Evolutionary conservation across 2,888 invertebrate species (phyloP), one percentile per base, ranked within the genome.

Genomic region (Branchellion lobata): DNA sequence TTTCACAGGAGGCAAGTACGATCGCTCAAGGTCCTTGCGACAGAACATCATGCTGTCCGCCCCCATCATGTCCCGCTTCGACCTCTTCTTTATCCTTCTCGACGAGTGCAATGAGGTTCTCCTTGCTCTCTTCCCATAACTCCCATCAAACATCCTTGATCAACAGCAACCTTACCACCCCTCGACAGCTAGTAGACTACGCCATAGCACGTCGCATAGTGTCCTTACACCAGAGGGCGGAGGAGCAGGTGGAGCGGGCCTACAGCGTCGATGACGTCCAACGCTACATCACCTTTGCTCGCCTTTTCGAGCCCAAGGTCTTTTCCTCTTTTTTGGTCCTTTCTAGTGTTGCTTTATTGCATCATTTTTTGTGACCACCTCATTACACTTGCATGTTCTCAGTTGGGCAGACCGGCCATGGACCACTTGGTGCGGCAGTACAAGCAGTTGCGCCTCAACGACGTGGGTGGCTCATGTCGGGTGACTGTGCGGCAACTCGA

Each of bases 21-120:
- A 99, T 88, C 91, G 96, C 65, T 91, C 93, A 0, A 96, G 94
- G 86, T 94, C 96, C 0, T 89, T 99, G 2, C 94, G 96, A 84
- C 96, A 97, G 86, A 99, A 99, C 87, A 93, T 99, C 1, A 91
- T 92, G 0, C 89, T 99, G 24, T 92, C 94, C 0, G 96, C 98
- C 0, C 98, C 99, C 0, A 96, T 99, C 85, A 97, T 99, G 97
- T 98, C 98, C 0, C 91, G 99, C 84, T 99, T 99, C 88, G 99
- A 99, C 88, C 89, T 99, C 24, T 99, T 99, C 89, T 99, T 99
- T 89, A 95, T 99, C 83, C 90, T 99, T 0, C 93, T 98, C 0
- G 99, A 99, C 86, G 98, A 99, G 87, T 94, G 95, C 86, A 94
- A 94, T 86, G 94, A 95, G 89, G 92, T 91, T n/a, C n/a, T n/a